These are phyloP conservation scores for Nesogale talazaci DNA, from an alignment of 2,113 vertebrate species.

Conservation along the genomic window DNA sequence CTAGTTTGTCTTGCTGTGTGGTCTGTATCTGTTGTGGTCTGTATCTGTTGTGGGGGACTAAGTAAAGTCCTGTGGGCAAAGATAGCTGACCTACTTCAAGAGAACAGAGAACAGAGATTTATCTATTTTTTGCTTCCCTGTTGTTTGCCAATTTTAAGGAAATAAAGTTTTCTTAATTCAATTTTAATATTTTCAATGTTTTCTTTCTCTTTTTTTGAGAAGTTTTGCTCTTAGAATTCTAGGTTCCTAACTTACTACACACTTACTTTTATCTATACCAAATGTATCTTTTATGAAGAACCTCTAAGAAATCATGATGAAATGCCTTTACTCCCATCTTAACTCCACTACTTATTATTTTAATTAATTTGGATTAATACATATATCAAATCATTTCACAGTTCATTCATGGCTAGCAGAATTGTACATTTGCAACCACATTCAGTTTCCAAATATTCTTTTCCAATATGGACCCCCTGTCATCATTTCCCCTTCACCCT, in stretches of 20 bases:
- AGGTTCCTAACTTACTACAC: slow-evolving; percentile 26
- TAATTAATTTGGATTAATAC: too few relatives aligned
- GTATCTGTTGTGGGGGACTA: not conserved
- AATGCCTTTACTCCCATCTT: too few relatives aligned
- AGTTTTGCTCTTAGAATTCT: not conserved
- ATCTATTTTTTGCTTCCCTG: not conserved
- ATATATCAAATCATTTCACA: too few relatives aligned
- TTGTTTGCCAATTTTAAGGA: not conserved
- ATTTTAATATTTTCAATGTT: slow-evolving; percentile 8
- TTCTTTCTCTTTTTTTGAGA: slow-evolving; percentile 31
- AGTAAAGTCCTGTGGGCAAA: not conserved
- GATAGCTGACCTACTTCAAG: not conserved
- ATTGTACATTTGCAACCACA: too few relatives aligned
- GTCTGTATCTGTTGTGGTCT: not conserved
- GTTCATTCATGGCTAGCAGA: too few relatives aligned
- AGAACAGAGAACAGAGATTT: not conserved
- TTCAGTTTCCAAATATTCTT: too few relatives aligned
- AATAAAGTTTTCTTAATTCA: not conserved
- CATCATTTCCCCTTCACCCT: too few relatives aligned
- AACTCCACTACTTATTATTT: too few relatives aligned
- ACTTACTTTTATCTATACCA: slow-evolving; percentile 21
- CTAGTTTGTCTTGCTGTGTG: not conserved
- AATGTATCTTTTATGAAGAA: not conserved
- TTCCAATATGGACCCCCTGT: too few relatives aligned
- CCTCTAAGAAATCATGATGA: too few relatives aligned